Evolutionary conservation across 2,113 vertebrate species (phyloP), one percentile per base, ranked within the genome.

Genomic region (Cricetomys ansorgei): DNA sequence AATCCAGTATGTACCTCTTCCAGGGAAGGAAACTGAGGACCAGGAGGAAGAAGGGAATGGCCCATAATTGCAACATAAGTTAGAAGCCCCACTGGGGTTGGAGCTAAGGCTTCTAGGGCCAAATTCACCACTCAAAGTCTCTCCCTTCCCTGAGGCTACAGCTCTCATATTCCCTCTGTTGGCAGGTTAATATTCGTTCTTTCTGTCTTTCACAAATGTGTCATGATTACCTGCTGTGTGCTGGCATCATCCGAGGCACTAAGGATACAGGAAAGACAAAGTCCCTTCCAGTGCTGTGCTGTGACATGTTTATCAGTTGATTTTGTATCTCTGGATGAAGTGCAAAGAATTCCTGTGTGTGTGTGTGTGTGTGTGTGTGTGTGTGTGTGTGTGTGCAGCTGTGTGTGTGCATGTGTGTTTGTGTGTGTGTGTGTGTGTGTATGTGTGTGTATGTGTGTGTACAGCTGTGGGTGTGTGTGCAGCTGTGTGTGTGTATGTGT

Each of bases 71-170:
- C 70, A 73, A 77, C 79, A 25, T 64, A 81, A 88, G 29, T 50
- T 84, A 70, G 65, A 91, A 88, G 34, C 27, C 81, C 27, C 64
- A 62, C 57, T 85, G 27, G 34, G 37, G 27, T 88, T 83, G 79
- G 72, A 92, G 69, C 43, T 55, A 84, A 83, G 70, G n/a, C 31
- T 94, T 94, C 73, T 45, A 64, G 73, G 75, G 65, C 43, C 92
- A 76, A 77, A 65, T 45, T 23, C 45, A 62, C 1, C 25, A 25
- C 27, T 67, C 50, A 37, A 19, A n/a, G 5, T 34, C 34, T 59
- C 79, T 34, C 69, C 53, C n/a, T 4, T 62, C 48, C 57, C 48
- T 50, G 17, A 31, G 7, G 17, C 27, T 45, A 29, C 2, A 17
- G 57, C 57, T 43, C 2, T 19, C 40, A 43, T 3, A 31, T n/a